Base-by-base conservation (phyloP, 2,797 vertebrate species). In the Gadopsis marmoratus region DNA sequence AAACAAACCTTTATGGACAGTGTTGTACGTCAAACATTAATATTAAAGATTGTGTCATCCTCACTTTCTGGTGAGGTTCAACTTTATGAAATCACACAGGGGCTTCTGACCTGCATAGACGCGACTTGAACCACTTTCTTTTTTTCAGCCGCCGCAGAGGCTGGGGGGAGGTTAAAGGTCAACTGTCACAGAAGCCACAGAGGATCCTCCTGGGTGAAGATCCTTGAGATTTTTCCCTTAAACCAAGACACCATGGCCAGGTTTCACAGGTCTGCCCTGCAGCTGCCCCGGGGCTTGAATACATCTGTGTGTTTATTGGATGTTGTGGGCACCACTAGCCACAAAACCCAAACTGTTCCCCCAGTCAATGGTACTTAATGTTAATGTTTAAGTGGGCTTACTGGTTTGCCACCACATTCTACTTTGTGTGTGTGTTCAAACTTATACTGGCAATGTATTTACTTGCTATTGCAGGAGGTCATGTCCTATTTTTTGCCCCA, bases 231-330 rank as follows among this genome's bases (percentile, higher is more conserved):
- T 75, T 90, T 89, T 86, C 91, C 90, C 91, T 93, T 90, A 92
- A 95, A 95, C 88, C 87, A 73, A 91, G 93, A 90, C 85, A 79
- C 90, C 74, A 76, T 82, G 92, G 89, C 92, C 89, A 80, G 89
- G 91, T 92, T 94, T 95, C 94, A 94, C 89, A 95, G 95, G 90
- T 87, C 91, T 83, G 91, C 94, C 94, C 94, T 66, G 85, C 87
- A 92, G 94, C 93, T 80, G 92, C 94, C 94, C 93, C 16, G 80
- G 91, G 94, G 95, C 95, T 87, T 93, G 93, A 95, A 95, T 95
- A 93, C 93, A 93, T 94, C 91, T 85, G 79, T 75, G 85, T 92
- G 91, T 94, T 94, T 93, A 94, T 89, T 79, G 88, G 89, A 81
- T 56, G 76, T 35, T 66, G 76, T 72, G 83, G 37, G 72, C 76